A percentile compares a stretch with the other conserved stretches of the same genome.
Conservation (phyloP, 2,888 invertebrate genomes). For the Portevinia maculata region DNA sequence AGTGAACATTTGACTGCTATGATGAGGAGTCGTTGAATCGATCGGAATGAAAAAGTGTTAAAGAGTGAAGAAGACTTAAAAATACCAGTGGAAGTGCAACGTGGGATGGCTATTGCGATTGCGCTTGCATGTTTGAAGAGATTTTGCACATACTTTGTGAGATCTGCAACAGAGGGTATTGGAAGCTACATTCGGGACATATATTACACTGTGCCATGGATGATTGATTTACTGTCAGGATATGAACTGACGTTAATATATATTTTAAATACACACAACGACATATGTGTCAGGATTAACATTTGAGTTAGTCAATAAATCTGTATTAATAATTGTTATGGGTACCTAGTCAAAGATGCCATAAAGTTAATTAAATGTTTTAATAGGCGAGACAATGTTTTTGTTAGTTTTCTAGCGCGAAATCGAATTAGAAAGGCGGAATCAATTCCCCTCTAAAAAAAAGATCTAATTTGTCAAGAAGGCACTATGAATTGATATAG, state of each 20-base stretch:
- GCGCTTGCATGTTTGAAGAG: background rate
- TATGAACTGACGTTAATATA: background rate
- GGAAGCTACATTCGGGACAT: conserved; percentile 10
- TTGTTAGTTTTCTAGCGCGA: no score
- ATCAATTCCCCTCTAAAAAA: no score
- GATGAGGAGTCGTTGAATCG: background rate
- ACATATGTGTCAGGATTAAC: background rate
- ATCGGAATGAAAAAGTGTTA: conserved; percentile 5
- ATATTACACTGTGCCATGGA: conserved; percentile 22
- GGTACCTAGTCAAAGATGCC: conserved; percentile 3
- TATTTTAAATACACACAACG: background rate
- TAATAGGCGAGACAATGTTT: background rate
- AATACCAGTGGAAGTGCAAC: background rate
- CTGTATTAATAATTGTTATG: background rate
- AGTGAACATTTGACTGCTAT: conserved; percentile 9
- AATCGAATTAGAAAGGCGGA: no score
- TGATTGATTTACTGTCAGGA: background rate
- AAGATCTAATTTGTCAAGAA: no score
- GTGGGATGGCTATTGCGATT: background rate
- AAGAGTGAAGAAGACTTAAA: background rate
- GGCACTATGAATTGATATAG: no score
- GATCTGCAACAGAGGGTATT: background rate
- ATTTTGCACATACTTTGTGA: conserved; percentile 3
- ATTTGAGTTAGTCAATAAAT: background rate
- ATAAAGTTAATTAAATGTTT: background rate